phyloP scores from a whole-genome alignment of 2,797 vertebrate species.

The Amblyraja radiata region DNA sequence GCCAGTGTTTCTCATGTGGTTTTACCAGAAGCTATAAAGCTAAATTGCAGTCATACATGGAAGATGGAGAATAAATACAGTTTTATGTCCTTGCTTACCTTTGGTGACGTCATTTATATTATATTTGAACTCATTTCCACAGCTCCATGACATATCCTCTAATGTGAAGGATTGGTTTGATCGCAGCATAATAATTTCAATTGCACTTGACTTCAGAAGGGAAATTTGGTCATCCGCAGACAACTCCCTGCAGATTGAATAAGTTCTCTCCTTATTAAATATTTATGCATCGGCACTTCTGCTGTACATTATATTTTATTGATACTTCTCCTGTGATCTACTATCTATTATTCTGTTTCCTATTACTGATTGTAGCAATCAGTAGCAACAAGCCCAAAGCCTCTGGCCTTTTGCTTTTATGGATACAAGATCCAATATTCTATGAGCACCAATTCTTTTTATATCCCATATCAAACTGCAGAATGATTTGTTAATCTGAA shows the following conservation, averaged over 20 bases:
- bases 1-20: not conserved
- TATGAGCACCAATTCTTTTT: not conserved
- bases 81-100: constrained; percentile 58
- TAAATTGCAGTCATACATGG: not conserved
- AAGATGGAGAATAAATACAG: not conserved
- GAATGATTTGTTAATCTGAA: not conserved
- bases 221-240: constrained; percentile 90
- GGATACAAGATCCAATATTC: not conserved
- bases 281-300: not conserved
- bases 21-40: not conserved
- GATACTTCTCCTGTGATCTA: not conserved
- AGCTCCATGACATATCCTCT: constrained; percentile 94
- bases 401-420: not conserved
- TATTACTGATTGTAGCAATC: not conserved
- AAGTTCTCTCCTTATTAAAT: constrained; percentile 29
- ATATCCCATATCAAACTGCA: not conserved
- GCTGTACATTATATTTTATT: constrained; percentile 4
- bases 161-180: constrained; percentile 90
- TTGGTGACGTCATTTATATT: constrained; percentile 77
- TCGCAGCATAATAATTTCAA: constrained; percentile 94
- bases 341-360: not conserved
- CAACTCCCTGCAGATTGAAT: constrained; percentile 67
- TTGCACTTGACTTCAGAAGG: constrained; percentile 88
- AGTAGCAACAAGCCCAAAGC: not conserved
- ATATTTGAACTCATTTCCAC: constrained; percentile 82